These are phyloP conservation scores for Tetraneura akinire DNA, from an alignment of 1,140 invertebrate species.

Conservation along the genomic window DNA sequence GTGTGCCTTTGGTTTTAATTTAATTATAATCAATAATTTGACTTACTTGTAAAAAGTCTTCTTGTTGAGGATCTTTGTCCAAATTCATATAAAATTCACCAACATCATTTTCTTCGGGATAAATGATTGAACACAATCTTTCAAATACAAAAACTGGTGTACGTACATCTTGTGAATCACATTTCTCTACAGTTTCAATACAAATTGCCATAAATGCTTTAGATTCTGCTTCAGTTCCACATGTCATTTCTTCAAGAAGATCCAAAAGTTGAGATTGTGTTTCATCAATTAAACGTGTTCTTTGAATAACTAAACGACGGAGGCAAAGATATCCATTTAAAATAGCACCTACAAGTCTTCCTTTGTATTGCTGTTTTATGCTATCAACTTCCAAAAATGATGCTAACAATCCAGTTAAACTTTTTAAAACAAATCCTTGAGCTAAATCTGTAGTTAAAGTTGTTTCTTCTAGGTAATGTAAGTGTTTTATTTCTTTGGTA, in stretches of 20 bases:
- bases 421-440: conserved; percentile 86
- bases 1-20: background rate
- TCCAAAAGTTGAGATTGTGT: conserved; percentile 94
- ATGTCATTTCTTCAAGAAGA: conserved; percentile 94
- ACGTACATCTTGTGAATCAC: conserved; percentile 85
- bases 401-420: conserved; percentile 82
- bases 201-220: conserved; percentile 97
- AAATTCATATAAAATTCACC: conserved; percentile 95
- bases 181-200: conserved; percentile 93
- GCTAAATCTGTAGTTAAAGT: conserved; percentile 91
- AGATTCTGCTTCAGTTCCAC: conserved; percentile 92
- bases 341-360: conserved; percentile 81
- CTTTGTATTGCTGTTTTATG: conserved; percentile 87
- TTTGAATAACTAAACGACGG: conserved; percentile 86
- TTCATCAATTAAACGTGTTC: conserved; percentile 93
- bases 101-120: conserved; percentile 95
- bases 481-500: conserved; percentile 81
- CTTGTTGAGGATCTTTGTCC: conserved; percentile 97
- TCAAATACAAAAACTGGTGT: conserved; percentile 98
- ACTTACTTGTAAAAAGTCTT: conserved; percentile 88
- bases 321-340: conserved; percentile 92
- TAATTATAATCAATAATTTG: conserved; percentile 10
- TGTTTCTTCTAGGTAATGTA: conserved; percentile 84
- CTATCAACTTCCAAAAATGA: conserved; percentile 80
- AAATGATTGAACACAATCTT: conserved; percentile 94